Base-by-base conservation (phyloP, 2,113 vertebrate genomes). In the Columbina picui region DNA sequence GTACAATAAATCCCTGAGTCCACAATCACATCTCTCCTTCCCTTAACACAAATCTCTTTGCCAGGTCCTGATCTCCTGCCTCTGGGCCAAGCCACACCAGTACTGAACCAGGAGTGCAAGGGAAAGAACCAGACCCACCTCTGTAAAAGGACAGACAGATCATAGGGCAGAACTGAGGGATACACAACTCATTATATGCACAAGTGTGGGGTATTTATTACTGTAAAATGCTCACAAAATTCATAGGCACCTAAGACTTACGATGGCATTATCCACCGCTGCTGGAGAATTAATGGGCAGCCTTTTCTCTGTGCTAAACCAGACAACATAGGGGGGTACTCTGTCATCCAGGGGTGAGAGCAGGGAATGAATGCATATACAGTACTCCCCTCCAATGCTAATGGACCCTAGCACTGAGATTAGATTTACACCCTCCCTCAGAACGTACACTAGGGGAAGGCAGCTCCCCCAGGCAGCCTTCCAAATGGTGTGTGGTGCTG, bases 391-490 rank as follows among this genome's bases (percentile, higher is more conserved):
- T 96, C 94, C 92, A 96, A 94, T 95, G 93, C 94, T 96, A 97
- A 97, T 97, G 97, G 96, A 96, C 93, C 97, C 97, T 97, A 87
- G 96, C 96, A 96, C 71, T 41, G 81, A 96, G 95, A 97, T 97
- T 96, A 97, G 97, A 97, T 97, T 96, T 96, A 97, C 96, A 96
- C 95, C 94, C 96, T 97, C 96, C 96, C 95, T 96, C 20, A 49
- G 89, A 96, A 95, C 30, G 8, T 93, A 95, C 79, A 93, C 80
- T 53, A 60, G 71, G 73, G 83, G 75, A 95, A 96, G 96, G 89
- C 94, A 95, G 95, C 93, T 97, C 95, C 93, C 92, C 82, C 94
- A 53, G 71, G 50, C 93, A 84, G 85, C 76, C 69, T 91, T 52
- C 77, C 43, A 45, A 45, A 45, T 18, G 43, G 18, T 45, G 69